These are phyloP conservation scores for Vanacampus margaritifer DNA, from an alignment of 2,113 vertebrate species.

Conservation along the genomic window DNA sequence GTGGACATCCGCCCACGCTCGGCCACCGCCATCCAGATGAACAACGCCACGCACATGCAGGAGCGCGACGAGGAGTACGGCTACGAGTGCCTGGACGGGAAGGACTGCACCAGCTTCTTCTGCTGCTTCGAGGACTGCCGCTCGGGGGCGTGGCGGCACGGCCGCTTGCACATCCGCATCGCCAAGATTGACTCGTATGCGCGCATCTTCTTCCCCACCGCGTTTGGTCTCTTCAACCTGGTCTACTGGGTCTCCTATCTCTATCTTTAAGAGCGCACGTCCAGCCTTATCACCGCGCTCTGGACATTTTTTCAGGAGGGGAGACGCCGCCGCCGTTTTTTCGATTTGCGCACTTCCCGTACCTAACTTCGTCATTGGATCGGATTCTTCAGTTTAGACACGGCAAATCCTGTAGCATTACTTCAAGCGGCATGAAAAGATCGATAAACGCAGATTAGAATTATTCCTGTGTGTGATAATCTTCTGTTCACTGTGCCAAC, in stretches of 20 bases:
- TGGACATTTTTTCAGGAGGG: conserved; percentile 45
- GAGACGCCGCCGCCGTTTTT: conserved; percentile 35
- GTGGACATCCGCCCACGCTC: conserved; percentile 97
- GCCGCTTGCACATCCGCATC: conserved; percentile 93
- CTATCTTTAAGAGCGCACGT: conserved; percentile 80
- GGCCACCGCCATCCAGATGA: conserved; percentile 97
- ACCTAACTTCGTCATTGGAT: conserved; percentile 32
- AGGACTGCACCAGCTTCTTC: conserved; percentile 99
- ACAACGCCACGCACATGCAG: conserved; percentile 97
- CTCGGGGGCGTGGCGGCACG: conserved; percentile 94
- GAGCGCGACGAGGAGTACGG: conserved; percentile 97
- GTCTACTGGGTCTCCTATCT: conserved; percentile 99
- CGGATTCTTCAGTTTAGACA: conserved; percentile 27
- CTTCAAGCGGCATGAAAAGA: conserved; percentile 44
- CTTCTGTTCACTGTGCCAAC: conserved; percentile 25
- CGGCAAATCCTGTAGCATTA: conserved; percentile 76
- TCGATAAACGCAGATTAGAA: conserved; percentile 14
- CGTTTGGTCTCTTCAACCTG: conserved; percentile 96
- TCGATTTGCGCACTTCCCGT: conserved; percentile 13
- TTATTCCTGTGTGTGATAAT: conserved; percentile 27
- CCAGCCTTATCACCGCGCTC: conserved; percentile 52
- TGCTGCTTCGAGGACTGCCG: conserved; percentile 99
- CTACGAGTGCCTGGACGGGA: conserved; percentile 96
- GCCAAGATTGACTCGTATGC: conserved; percentile 99
- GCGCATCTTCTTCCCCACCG: conserved; percentile 96